Evolutionary conservation across 2,797 vertebrate species (phyloP).

Genomic region (Selene dorsalis): DNA sequence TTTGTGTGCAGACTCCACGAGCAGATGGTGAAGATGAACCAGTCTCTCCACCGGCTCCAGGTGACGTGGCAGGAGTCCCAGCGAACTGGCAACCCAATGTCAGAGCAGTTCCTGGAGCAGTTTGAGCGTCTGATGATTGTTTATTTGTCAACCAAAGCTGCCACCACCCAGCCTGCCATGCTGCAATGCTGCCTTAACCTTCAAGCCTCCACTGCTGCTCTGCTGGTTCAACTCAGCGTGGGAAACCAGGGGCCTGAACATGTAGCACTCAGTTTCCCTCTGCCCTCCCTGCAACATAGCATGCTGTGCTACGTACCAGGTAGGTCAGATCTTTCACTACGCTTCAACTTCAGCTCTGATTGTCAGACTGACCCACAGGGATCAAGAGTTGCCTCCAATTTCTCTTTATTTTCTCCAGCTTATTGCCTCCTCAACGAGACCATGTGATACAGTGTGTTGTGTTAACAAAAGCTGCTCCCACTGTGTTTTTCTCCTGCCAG

Average conservation of each 20-base stretch:
- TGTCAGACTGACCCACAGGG: neutral
- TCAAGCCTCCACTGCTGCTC: slow-evolving; percentile 93
- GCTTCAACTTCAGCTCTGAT: neutral
- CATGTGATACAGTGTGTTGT: too few relatives aligned
- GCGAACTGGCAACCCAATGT: slow-evolving; percentile 88
- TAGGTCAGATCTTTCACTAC: slow-evolving; percentile 69
- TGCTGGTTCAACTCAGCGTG: slow-evolving; percentile 93
- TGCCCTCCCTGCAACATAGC: slow-evolving; percentile 86
- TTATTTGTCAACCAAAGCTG: slow-evolving; percentile 96
- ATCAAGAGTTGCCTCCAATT: slow-evolving; percentile 8
- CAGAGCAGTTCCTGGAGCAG: slow-evolving; percentile 94
- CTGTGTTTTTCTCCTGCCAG: too few relatives aligned
- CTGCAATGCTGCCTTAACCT: slow-evolving; percentile 96
- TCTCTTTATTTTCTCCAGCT: slow-evolving; percentile 9
- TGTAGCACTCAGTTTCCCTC: slow-evolving; percentile 88
- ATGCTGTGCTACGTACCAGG: slow-evolving; percentile 93
- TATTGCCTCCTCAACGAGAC: neutral
- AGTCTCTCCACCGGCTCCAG: slow-evolving; percentile 97
- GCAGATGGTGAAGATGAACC: slow-evolving; percentile 99
- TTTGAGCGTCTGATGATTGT: slow-evolving; percentile 97
- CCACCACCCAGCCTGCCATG: slow-evolving; percentile 93
- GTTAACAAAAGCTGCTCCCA: too few relatives aligned
- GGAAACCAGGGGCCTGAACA: slow-evolving; percentile 90
- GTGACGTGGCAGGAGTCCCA: slow-evolving; percentile 96
- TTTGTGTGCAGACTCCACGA: slow-evolving; percentile 90